Evolutionary conservation across 2,797 vertebrate species (phyloP).

Genomic region (Semaprochilodus insignis): DNA sequence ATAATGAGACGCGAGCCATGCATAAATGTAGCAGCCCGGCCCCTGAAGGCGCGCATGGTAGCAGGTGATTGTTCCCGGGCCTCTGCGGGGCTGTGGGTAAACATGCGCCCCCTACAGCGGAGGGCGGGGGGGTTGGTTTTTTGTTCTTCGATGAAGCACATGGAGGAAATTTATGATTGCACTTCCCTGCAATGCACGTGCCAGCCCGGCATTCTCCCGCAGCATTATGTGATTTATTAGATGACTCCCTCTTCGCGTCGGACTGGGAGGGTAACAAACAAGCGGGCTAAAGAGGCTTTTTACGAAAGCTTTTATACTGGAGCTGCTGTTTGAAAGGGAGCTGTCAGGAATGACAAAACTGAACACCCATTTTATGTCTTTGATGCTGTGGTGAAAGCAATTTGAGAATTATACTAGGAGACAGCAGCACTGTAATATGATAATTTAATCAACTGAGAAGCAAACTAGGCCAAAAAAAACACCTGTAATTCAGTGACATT

Average conservation of each 20-base stretch:
- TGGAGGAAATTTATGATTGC: conserved; percentile 77
- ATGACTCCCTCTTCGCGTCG: conserved; percentile 16
- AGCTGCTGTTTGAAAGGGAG: conserved; percentile 28
- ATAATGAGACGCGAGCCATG: conserved; percentile 78
- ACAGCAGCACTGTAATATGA: conserved; percentile 18
- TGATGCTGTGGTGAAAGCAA: neutral
- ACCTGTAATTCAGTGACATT: neutral
- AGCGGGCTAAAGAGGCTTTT: conserved; percentile 5
- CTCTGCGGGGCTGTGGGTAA: conserved; percentile 79
- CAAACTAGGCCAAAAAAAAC: neutral
- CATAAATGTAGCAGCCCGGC: conserved; percentile 77
- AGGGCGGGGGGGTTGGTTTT: conserved; percentile 50
- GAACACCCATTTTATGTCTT: neutral
- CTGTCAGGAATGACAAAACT: conserved; percentile 18
- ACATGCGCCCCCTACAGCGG: conserved; percentile 75
- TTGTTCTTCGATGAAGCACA: conserved; percentile 63
- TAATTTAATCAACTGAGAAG: conserved; percentile 46
- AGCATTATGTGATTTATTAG: conserved; percentile 76
- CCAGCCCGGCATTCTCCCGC: conserved; percentile 56
- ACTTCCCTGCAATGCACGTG: conserved; percentile 62
- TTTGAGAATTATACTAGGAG: conserved; percentile 1
- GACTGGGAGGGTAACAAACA: conserved; percentile 36
- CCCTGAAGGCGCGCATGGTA: conserved; percentile 72
- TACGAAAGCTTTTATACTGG: conserved; percentile 20
- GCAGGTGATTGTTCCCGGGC: conserved; percentile 77